Conservation (phyloP, 2,113 vertebrate genomes). For the Heterotis niloticus region DNA sequence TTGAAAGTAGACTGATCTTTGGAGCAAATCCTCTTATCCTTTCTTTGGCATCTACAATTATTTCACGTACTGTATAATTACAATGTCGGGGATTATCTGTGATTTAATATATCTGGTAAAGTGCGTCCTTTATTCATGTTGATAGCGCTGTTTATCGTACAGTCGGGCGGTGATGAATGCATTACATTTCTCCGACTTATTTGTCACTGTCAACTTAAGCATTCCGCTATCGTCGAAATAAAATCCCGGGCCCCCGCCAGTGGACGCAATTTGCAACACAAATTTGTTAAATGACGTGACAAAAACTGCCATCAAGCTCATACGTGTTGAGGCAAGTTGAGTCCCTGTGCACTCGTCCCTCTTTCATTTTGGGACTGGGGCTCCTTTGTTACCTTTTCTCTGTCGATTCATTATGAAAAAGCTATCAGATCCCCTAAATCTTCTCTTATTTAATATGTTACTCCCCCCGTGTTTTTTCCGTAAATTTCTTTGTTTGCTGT, state of each 20-base stretch:
- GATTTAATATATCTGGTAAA: constrained; percentile 9
- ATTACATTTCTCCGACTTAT: constrained; percentile 43
- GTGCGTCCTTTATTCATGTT: constrained; percentile 4
- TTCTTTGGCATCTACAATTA: background rate
- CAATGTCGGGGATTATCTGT: background rate
- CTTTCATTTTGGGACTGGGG: background rate
- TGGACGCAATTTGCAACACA: background rate
- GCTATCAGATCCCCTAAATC: background rate
- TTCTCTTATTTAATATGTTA: background rate
- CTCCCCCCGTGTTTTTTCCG: too few relatives aligned
- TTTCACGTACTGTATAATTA: constrained; percentile 11
- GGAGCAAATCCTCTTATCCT: too few relatives aligned
- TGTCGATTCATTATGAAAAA: background rate
- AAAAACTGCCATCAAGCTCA: background rate
- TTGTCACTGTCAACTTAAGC: constrained; percentile 57
- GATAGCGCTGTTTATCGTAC: constrained; percentile 21
- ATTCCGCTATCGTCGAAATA: constrained; percentile 53
- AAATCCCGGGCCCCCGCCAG: background rate
- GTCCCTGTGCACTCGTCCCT: too few relatives aligned
- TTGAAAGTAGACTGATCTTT: background rate
- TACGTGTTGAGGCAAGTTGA: background rate
- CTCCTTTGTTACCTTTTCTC: background rate
- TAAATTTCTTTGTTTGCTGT: too few relatives aligned
- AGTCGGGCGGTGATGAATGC: constrained; percentile 43
- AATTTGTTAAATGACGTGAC: constrained; percentile 1